Evolutionary conservation across 2,888 invertebrate genomes (phyloP), one percentile per base, ranked within the genome.

Genomic region (Drosophila ezoana): DNA sequence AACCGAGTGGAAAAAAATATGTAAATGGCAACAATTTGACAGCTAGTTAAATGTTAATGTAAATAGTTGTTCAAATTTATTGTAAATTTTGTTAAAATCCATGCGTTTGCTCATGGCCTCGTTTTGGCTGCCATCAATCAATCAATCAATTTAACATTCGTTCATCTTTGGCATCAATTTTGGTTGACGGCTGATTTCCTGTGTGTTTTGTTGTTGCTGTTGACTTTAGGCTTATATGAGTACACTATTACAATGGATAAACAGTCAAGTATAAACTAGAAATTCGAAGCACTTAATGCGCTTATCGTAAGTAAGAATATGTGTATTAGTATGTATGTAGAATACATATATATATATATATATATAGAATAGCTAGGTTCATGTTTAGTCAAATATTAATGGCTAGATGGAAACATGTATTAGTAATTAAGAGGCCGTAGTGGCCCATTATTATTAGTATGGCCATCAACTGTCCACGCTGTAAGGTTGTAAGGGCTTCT

Each of bases 341-440:
- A 23, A 45, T 18, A 38, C 59, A 40, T 33, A 49, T 53, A 6
- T 53, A n/a, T n/a, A 44, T 47, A 35, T 61, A 20, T 54, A 54
- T 71, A 75, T 70, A 76, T 66, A 73, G 73, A 79, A 76, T 75
- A 75, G 77, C 88, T 87, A 86, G 73, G 73, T 85, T 87, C 73
- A 72, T 79, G 67, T 87, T 70, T 78, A 84, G 84, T 84, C 79
- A 80, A 87, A 78, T 83, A 86, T 77, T 83, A 78, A 87, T 81
- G 63, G 62, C 81, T 85, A 78, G 69, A 71, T 64, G 78, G 63
- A 68, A 69, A 72, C 64, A 57, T 61, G 57, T 68, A 65, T 54
- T 41, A 18, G 68, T 74, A 61, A 61, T 67, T 61, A 67, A 73
- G 52, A 54, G 58, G 54, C 60, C 37, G 14, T 6, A 10, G 8